Evolutionary conservation across 2,888 invertebrate genomes (phyloP).

Genomic region (Stenodema calcarata): DNA sequence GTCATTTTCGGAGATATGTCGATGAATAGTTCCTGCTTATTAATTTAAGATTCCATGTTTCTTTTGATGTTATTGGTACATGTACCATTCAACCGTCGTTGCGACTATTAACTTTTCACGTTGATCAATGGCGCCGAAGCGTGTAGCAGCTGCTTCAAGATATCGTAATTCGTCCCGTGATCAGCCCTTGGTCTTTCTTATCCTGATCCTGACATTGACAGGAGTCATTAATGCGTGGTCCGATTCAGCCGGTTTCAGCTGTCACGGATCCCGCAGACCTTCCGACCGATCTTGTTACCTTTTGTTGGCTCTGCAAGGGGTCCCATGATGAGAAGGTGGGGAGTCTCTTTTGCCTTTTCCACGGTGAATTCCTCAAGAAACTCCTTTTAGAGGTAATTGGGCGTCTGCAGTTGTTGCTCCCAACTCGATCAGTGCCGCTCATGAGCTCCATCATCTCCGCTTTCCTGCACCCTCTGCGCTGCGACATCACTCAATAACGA

Average conservation of each 20-base stretch:
- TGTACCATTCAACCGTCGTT: not conserved
- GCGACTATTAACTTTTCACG: not conserved
- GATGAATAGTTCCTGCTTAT: too few species aligned
- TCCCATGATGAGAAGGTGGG: not conserved
- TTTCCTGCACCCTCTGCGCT: not conserved
- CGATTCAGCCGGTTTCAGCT: slow-evolving; percentile 25
- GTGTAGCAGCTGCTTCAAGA: not conserved
- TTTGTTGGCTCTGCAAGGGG: not conserved
- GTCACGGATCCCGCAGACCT: not conserved
- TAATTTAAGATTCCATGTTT: too few species aligned
- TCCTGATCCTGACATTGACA: slow-evolving; percentile 19
- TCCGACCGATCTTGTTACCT: slow-evolving; percentile 38
- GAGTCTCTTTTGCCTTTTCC: slow-evolving; percentile 9
- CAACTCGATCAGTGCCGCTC: slow-evolving; percentile 1
- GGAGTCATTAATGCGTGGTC: slow-evolving; percentile 38
- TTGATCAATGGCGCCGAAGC: not conserved
- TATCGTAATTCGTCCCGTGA: not conserved
- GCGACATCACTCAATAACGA: not conserved
- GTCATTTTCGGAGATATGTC: too few species aligned
- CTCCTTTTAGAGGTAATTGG: not conserved
- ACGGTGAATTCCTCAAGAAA: not conserved
- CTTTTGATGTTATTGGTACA: not conserved
- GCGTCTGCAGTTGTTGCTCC: slow-evolving; percentile 1
- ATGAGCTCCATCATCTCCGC: not conserved
- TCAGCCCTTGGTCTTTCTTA: not conserved